Evolutionary conservation across 92 coral and sea anemone genomes (phyloP).

Genomic region (Epizoanthus rinbou): DNA sequence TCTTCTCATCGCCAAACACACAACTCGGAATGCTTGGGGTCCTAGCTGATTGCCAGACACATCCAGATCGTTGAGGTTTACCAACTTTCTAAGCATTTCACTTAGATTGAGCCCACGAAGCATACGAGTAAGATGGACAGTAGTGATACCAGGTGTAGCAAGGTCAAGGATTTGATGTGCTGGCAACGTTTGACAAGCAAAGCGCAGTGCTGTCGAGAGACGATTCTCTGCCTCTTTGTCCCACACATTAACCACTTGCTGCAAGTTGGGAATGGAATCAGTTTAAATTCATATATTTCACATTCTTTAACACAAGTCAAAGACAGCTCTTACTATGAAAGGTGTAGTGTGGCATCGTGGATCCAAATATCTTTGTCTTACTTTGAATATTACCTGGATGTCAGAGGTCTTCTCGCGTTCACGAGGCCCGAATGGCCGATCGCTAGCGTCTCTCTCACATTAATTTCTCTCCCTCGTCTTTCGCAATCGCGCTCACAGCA

Average conservation of each 20-base stretch:
- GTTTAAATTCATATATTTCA: too few species aligned
- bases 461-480: too few species aligned
- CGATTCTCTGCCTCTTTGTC: constrained; percentile 45
- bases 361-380: too few species aligned
- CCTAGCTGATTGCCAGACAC: constrained; percentile 66
- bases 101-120: constrained; percentile 42
- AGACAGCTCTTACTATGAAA: too few species aligned
- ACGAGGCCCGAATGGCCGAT: too few species aligned
- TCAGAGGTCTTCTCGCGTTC: too few species aligned
- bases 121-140: constrained; percentile 52
- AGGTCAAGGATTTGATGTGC: constrained; percentile 56
- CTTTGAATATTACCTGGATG: too few species aligned
- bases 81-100: constrained; percentile 42
- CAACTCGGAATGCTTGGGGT: constrained; percentile 72
- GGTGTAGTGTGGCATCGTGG: too few species aligned
- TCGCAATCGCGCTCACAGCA: too few species aligned
- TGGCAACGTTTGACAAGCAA: constrained; percentile 63
- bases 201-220: constrained; percentile 53
- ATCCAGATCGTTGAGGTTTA: constrained; percentile 55
- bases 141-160: constrained; percentile 49
- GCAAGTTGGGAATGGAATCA: neutral
- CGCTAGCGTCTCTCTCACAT: too few species aligned
- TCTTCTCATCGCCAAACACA: constrained; percentile 58
- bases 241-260: neutral
- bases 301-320: too few species aligned